Evolutionary conservation across 2,888 invertebrate species (phyloP).

Genomic region (Hypselothyrea guttata): DNA sequence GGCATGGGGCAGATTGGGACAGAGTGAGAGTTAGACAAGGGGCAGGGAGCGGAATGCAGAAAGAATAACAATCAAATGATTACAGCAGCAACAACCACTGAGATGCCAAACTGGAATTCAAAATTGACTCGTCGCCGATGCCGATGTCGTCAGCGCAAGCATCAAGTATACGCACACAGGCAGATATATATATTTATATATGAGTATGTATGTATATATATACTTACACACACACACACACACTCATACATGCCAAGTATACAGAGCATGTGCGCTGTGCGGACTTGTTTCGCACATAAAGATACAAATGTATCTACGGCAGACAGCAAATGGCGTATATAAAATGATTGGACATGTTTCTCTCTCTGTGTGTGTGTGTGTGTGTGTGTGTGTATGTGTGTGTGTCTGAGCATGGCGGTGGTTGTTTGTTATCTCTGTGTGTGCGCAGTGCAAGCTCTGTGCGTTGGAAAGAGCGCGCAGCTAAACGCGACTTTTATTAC

Average conservation of each 20-base stretch:
- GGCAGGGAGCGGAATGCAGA: conserved; percentile 47
- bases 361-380: conserved; percentile 20
- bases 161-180: conserved; percentile 17
- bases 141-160: conserved; percentile 54
- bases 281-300: conserved; percentile 75
- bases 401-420: conserved; percentile 57
- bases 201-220: too few species aligned
- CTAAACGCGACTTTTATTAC: conserved; percentile 64
- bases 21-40: conserved; percentile 12
- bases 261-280: conserved; percentile 22
- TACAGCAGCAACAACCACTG: conserved; percentile 51
- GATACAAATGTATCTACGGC: conserved; percentile 77
- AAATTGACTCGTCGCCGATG: conserved; percentile 69
- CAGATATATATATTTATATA: conserved; percentile 1
- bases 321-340: conserved; percentile 76
- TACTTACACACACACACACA: conserved; percentile 5
- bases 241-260: conserved; percentile 7
- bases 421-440: conserved; percentile 50
- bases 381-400: conserved; percentile 39
- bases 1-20: conserved; percentile 18
- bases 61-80: conserved; percentile 75
- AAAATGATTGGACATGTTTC: conserved; percentile 75
- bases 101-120: conserved; percentile 61
- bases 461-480: conserved; percentile 23
- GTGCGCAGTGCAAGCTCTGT: too few species aligned